Conservation (phyloP, 53 echinoderm and acorn worm species). For the Echinometra lucunter region DNA sequence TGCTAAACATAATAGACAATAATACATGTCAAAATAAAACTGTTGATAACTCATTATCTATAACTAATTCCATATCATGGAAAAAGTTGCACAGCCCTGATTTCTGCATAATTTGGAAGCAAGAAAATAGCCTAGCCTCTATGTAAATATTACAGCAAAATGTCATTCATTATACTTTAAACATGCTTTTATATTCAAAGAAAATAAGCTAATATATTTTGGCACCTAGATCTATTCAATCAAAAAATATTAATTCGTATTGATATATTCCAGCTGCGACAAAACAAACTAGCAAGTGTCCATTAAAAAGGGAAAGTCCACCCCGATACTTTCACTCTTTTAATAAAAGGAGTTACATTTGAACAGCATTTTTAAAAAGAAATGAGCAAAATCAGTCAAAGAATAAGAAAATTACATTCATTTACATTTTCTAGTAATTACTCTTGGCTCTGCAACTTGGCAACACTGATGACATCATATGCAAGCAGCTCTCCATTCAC, state of each 20-base stretch:
- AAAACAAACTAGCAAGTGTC: too few species aligned
- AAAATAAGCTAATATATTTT: not conserved
- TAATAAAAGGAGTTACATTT: too few species aligned
- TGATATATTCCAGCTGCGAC: not conserved
- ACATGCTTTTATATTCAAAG: not conserved
- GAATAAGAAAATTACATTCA: too few species aligned
- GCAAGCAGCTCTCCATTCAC: too few species aligned
- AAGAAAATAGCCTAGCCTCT: not conserved
- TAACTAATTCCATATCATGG: not conserved
- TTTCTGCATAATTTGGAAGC: not conserved
- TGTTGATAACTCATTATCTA: not conserved
- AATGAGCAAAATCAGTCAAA: too few species aligned
- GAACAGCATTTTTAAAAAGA: too few species aligned
- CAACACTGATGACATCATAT: too few species aligned
- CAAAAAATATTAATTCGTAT: not conserved
- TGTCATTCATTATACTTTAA: not conserved
- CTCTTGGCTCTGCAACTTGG: too few species aligned
- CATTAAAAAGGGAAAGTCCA: too few species aligned
- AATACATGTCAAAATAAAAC: not conserved
- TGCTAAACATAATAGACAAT: not conserved
- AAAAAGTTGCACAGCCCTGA: not conserved
- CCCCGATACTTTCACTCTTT: too few species aligned
- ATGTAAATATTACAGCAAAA: not conserved
- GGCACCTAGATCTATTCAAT: not conserved
- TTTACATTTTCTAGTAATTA: too few species aligned